A percentile compares a stretch with the other conserved stretches of the same genome.
phyloP scores from a whole-genome alignment of 2,888 invertebrate genomes.

The Acrobasis repandana region DNA sequence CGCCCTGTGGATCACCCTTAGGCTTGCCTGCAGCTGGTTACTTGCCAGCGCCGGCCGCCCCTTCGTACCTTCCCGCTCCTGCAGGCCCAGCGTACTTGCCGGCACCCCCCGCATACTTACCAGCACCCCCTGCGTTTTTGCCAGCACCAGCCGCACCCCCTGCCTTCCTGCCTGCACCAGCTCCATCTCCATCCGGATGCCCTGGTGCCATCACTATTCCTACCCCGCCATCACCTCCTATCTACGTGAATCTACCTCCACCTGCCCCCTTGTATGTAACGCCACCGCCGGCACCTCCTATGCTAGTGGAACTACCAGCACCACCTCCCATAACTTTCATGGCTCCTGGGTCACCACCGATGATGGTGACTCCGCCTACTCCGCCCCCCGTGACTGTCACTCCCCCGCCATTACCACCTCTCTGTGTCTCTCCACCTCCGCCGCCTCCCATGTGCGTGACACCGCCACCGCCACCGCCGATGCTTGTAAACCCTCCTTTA shows the following conservation, averaged over 20 bases:
- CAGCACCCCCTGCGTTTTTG: conserved; percentile 7
- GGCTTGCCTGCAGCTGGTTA: background rate
- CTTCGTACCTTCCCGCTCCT: background rate
- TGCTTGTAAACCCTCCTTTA: conserved; percentile 59
- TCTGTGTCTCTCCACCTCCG: conserved; percentile 62
- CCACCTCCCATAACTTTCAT: conserved; percentile 58
- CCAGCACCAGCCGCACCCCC: conserved; percentile 15
- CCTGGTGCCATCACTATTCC: conserved; percentile 29
- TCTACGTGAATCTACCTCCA: conserved; percentile 61
- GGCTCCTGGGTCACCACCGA: conserved; percentile 53
- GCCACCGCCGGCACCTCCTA: conserved; percentile 54
- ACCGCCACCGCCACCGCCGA: conserved; percentile 57
- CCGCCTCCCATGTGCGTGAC: conserved; percentile 58
- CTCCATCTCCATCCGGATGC: conserved; percentile 21
- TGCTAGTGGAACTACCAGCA: conserved; percentile 54
- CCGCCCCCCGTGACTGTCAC: conserved; percentile 57
- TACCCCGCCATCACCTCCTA: conserved; percentile 44
- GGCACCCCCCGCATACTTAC: conserved; percentile 5
- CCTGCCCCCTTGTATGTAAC: conserved; percentile 55
- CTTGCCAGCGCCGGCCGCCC: background rate
- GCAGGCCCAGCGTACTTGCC: conserved; percentile 5
- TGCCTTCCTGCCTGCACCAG: conserved; percentile 7
- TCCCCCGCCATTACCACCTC: conserved; percentile 56
- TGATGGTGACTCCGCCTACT: conserved; percentile 53
- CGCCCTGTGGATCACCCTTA: conserved; percentile 23